Conservation (phyloP, 2,797 vertebrate genomes). For the Onychomys arenicola region DNA sequence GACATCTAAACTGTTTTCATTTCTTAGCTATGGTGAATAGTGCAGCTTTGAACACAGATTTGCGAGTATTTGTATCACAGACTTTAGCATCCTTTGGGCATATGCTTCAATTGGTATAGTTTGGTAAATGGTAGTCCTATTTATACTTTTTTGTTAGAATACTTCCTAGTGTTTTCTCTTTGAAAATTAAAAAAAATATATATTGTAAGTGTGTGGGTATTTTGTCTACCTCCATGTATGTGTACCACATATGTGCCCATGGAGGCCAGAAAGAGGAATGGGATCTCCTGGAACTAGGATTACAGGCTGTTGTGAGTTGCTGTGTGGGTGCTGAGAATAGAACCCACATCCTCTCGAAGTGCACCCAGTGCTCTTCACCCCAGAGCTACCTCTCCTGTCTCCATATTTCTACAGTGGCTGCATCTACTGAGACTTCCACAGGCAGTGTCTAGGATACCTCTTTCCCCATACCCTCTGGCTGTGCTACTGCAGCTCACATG, state of each 20-base stretch:
- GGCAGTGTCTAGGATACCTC: not conserved
- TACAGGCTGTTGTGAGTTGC: not conserved
- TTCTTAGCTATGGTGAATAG: not conserved
- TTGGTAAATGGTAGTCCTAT: not conserved
- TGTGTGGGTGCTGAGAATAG: not conserved
- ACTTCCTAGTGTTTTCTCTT: not conserved
- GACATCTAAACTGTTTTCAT: not conserved
- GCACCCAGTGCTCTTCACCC: not conserved
- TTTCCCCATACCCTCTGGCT: not conserved
- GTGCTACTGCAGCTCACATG: not conserved
- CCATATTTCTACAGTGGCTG: not conserved
- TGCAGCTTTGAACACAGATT: not conserved
- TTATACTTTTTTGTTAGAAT: not conserved
- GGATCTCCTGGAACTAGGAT: not conserved
- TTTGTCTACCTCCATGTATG: not conserved
- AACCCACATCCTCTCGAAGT: not conserved
- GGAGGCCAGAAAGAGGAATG: not conserved
- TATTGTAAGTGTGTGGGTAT: not conserved
- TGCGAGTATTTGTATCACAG: not conserved
- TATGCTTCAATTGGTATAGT: not conserved
- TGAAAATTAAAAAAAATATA: not conserved
- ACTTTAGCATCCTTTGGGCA: not conserved
- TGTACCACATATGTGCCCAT: too few species aligned
- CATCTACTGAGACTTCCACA: too few species aligned
- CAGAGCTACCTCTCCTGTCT: not conserved